A percentile compares a stretch with the other conserved stretches of the same genome.
These are phyloP conservation scores for Drosophila picticornis DNA, from an alignment of 2,888 invertebrate genomes.

Conservation along the genomic window DNA sequence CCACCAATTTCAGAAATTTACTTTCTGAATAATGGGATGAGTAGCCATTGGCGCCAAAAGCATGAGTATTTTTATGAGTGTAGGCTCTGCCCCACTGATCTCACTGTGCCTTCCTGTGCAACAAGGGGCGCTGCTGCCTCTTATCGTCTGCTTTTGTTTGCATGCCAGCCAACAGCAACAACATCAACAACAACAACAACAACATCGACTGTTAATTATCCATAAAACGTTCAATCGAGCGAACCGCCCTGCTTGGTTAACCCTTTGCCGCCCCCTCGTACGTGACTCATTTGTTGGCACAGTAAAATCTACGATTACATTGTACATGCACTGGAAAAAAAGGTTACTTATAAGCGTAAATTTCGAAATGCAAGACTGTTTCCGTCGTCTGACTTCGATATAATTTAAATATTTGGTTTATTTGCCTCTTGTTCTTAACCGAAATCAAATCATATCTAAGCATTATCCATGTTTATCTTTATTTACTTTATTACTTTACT, in stretches of 20 bases:
- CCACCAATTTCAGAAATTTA: not conserved
- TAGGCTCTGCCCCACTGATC: slow-evolving; percentile 5
- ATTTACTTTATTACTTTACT: not conserved
- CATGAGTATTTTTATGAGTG: not conserved
- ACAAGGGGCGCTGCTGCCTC: slow-evolving; percentile 23
- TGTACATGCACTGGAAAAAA: slow-evolving; percentile 6
- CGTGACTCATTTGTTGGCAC: slow-evolving; percentile 49
- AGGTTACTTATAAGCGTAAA: not conserved
- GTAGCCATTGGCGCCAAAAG: not conserved
- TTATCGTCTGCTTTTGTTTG: slow-evolving; percentile 42
- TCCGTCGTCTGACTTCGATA: no score
- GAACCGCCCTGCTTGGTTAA: slow-evolving; percentile 15
- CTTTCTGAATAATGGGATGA: not conserved
- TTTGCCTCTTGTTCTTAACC: not conserved
- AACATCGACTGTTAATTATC: slow-evolving; percentile 48
- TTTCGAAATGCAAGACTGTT: not conserved
- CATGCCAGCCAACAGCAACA: slow-evolving; percentile 9
- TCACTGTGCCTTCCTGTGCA: slow-evolving; percentile 12
- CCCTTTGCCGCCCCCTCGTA: slow-evolving; percentile 10
- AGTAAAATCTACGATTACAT: slow-evolving; percentile 25
- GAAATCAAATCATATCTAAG: not conserved
- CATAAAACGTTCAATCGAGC: slow-evolving; percentile 60
- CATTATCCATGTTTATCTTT: not conserved
- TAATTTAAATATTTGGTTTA: not conserved
- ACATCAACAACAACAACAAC: slow-evolving; percentile 17